phyloP scores from a whole-genome alignment of 1,140 invertebrate species.

The Bombyx mandarina region DNA sequence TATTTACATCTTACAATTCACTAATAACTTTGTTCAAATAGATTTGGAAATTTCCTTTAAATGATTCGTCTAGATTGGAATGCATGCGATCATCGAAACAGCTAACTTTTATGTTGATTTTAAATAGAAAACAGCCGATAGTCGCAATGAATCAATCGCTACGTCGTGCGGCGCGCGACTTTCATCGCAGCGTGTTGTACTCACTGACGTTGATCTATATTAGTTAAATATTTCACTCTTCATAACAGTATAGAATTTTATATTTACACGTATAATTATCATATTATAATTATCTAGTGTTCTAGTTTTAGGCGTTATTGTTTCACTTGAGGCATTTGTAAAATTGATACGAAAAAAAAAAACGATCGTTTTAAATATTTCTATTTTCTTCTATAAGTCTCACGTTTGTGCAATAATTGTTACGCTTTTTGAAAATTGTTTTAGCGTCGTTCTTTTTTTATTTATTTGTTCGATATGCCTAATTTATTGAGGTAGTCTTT shows the following conservation, averaged over 20 bases:
- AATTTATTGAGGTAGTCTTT: conserved; percentile 20
- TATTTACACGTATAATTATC: conserved; percentile 71
- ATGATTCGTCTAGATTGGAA: too few relatives aligned
- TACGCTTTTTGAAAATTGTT: conserved; percentile 57
- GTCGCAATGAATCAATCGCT: too few relatives aligned
- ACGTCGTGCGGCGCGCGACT: not conserved
- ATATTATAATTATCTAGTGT: conserved; percentile 70
- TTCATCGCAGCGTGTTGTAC: not conserved
- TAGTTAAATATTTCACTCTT: conserved; percentile 71
- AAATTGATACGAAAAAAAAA: conserved; percentile 25
- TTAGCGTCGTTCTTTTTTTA: conserved; percentile 42
- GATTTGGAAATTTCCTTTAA: too few relatives aligned
- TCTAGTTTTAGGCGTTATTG: conserved; percentile 70
- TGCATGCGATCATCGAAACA: too few relatives aligned
- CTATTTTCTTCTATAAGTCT: conserved; percentile 42
- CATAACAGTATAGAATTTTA: conserved; percentile 68
- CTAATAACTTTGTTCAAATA: too few relatives aligned
- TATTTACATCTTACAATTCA: too few relatives aligned
- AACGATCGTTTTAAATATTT: conserved; percentile 40
- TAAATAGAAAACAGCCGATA: too few relatives aligned
- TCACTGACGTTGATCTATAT: conserved; percentile 39
- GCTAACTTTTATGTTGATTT: too few relatives aligned
- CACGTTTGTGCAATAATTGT: conserved; percentile 62
- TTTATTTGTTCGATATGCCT: conserved; percentile 19
- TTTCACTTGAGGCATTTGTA: conserved; percentile 53